These are phyloP conservation scores for Rhopalosiphum maidis DNA, from an alignment of 1,140 invertebrate genomes.

Conservation along the genomic window DNA sequence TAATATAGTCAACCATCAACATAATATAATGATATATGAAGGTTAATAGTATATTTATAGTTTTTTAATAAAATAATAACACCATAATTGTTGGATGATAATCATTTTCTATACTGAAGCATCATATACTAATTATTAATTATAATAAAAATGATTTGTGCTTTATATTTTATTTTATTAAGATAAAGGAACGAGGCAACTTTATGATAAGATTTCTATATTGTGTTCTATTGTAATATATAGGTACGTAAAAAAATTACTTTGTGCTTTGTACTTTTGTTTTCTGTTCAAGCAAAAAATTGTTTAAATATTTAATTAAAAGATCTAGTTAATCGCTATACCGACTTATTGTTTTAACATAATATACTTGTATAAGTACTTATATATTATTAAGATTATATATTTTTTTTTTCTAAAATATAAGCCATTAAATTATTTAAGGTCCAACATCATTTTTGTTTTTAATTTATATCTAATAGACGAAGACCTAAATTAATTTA, in stretches of 20 bases:
- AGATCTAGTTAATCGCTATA: neutral
- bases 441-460: neutral
- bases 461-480: neutral
- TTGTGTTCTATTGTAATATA: neutral
- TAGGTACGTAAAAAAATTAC: neutral
- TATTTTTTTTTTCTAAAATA: neutral
- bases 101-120: neutral
- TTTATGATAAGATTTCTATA: neutral
- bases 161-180: neutral
- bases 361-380: neutral
- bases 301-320: slow-evolving; percentile 20
- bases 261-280: neutral
- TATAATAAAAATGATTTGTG: neutral
- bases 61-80: neutral
- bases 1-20: too few relatives aligned
- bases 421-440: neutral
- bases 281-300: neutral
- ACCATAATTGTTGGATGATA: neutral
- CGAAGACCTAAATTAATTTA: neutral
- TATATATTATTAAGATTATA: neutral
- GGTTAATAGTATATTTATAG: neutral
- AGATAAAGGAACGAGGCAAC: neutral
- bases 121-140: neutral
- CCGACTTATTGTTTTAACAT: neutral
- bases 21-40: too few relatives aligned